Percentiles rank a stretch among this genome's conserved stretches.
phyloP scores from a whole-genome alignment of 2,797 vertebrate genomes.

The Halcyon smyrnensis region DNA sequence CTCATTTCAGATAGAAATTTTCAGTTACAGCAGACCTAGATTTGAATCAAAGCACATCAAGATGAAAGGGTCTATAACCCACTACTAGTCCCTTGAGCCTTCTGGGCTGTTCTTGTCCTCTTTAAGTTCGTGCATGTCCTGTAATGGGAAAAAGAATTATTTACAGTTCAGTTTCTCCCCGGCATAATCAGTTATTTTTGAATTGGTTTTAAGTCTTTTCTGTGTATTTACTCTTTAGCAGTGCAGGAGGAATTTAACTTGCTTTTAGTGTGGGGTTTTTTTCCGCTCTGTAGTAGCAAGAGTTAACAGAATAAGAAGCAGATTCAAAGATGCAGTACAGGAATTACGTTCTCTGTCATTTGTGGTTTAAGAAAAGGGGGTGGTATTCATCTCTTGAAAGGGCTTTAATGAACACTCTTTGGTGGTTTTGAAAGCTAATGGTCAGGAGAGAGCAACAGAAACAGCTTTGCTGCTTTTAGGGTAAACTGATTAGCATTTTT shows the following conservation, averaged over 20 bases:
- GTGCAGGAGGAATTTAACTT: not conserved
- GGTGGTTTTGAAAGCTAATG: slow-evolving; percentile 76
- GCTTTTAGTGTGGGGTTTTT: not conserved
- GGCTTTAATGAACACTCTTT: slow-evolving; percentile 78
- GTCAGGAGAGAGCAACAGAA: slow-evolving; percentile 69
- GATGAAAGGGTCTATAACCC: slow-evolving; percentile 47
- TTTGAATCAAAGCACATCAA: slow-evolving; percentile 47
- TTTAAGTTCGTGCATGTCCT: slow-evolving; percentile 11
- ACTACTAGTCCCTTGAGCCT: slow-evolving; percentile 22
- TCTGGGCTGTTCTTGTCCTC: slow-evolving; percentile 9
- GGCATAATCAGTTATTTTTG: not conserved
- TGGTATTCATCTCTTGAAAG: slow-evolving; percentile 79
- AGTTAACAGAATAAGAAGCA: slow-evolving; percentile 73
- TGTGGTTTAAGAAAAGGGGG: slow-evolving; percentile 75
- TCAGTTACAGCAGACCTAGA: slow-evolving; percentile 40
- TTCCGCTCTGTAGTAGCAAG: slow-evolving; percentile 4
- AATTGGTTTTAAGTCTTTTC: not conserved
- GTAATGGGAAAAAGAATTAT: slow-evolving; percentile 13
- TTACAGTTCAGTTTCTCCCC: slow-evolving; percentile 15
- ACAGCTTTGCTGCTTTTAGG: slow-evolving; percentile 68
- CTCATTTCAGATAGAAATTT: slow-evolving; percentile 10
- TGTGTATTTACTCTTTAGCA: not conserved
- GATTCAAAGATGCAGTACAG: slow-evolving; percentile 50
- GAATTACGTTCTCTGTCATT: slow-evolving; percentile 75
- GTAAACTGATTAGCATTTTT: slow-evolving; percentile 71